Conservation (phyloP, 2,797 vertebrate species). For the Lophius americanus region DNA sequence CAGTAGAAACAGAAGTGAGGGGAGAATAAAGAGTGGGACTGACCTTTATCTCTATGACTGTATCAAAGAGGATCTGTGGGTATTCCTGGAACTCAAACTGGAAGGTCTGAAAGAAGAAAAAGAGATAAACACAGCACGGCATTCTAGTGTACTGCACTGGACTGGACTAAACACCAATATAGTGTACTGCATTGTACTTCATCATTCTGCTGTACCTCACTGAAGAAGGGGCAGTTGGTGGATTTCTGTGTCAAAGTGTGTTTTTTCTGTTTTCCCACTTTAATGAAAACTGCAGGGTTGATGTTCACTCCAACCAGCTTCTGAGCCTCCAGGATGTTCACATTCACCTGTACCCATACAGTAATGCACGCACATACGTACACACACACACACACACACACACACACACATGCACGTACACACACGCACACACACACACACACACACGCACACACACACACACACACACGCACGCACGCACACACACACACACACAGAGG, state of each 20-base stretch:
- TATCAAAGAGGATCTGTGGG: constrained; percentile 86
- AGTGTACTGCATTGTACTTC: neutral
- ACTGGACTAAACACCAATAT: neutral
- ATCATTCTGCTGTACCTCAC: constrained; percentile 80
- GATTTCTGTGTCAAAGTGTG: constrained; percentile 88
- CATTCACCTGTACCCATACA: constrained; percentile 80
- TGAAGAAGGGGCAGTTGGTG: constrained; percentile 95
- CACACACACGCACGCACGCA: neutral
- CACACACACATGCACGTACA: neutral
- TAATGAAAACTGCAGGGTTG: constrained; percentile 90
- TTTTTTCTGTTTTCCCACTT: constrained; percentile 87
- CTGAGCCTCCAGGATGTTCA: constrained; percentile 92
- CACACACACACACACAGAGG: no score
- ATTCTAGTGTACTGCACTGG: neutral
- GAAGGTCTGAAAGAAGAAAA: constrained; percentile 86
- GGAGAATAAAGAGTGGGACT: constrained; percentile 31
- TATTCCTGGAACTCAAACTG: constrained; percentile 92
- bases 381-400: constrained; percentile 9
- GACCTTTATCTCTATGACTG: constrained; percentile 93
- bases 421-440: neutral
- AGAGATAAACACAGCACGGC: constrained; percentile 2
- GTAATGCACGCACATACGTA: no score
- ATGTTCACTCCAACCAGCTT: constrained; percentile 94
- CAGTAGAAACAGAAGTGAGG: neutral
- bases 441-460: neutral